These are phyloP conservation scores for Narcine bancroftii DNA, from an alignment of 2,113 vertebrate species.

Conservation along the genomic window DNA sequence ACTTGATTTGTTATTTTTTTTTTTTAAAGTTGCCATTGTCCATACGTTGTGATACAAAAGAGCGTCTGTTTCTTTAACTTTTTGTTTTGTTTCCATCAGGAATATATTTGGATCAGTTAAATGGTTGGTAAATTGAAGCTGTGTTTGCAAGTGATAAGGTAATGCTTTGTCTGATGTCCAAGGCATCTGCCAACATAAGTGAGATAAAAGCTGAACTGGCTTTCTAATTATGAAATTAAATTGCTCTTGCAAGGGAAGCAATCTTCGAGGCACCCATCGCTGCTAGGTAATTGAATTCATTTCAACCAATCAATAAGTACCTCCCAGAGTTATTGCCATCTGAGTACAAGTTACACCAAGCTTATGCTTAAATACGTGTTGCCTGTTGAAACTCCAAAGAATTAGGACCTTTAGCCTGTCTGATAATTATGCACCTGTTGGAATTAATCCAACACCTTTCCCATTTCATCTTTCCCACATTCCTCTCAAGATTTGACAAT, in stretches of 20 bases:
- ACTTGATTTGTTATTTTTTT: slow-evolving; percentile 16
- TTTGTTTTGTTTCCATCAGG: slow-evolving; percentile 37
- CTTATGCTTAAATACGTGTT: background rate
- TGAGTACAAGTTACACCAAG: background rate
- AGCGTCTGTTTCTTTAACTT: background rate
- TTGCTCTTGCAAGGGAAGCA: slow-evolving; percentile 38
- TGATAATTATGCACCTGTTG: too few relatives aligned
- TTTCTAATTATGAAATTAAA: slow-evolving; percentile 48
- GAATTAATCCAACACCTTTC: too few relatives aligned
- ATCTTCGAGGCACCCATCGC: slow-evolving; percentile 39
- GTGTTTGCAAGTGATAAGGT: slow-evolving; percentile 42
- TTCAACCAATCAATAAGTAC: background rate
- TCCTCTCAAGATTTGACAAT: too few relatives aligned
- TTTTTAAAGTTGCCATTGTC: background rate
- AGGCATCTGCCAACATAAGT: slow-evolving; percentile 40
- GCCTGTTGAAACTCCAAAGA: background rate
- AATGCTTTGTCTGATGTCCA: slow-evolving; percentile 45
- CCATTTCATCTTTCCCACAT: too few relatives aligned
- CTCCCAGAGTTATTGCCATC: slow-evolving; percentile 16
- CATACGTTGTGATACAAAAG: background rate
- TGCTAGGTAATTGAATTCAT: slow-evolving; percentile 37
- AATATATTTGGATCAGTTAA: slow-evolving; percentile 38
- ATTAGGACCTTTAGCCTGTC: too few relatives aligned
- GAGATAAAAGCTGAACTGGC: slow-evolving; percentile 45
- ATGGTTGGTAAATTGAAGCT: slow-evolving; percentile 39